phyloP scores from a whole-genome alignment of 1,140 invertebrate genomes.

The Homalodisca vitripennis region DNA sequence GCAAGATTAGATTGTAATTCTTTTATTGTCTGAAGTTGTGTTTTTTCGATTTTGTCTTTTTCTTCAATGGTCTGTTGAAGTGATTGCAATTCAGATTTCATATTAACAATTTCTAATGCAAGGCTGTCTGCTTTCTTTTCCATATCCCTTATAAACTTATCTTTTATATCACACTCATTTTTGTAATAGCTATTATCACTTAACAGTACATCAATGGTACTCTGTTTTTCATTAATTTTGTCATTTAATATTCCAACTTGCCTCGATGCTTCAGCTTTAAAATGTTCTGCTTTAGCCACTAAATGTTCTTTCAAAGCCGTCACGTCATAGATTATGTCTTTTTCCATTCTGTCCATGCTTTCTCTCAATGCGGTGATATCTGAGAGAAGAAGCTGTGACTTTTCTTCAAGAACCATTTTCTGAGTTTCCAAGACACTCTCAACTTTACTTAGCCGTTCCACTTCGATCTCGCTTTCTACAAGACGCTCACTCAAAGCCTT shows the following conservation, averaged over 20 bases:
- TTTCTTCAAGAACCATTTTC: not conserved
- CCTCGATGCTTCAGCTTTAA: not conserved
- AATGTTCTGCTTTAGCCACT: not conserved
- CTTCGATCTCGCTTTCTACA: not conserved
- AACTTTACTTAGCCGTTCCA: not conserved
- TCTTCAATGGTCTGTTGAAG: not conserved
- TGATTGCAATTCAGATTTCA: too few relatives aligned
- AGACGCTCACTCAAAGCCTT: not conserved
- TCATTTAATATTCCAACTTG: not conserved
- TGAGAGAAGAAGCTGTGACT: not conserved
- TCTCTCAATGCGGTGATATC: not conserved
- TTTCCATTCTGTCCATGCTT: not conserved
- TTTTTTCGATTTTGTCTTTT: not conserved
- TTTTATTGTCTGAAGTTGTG: not conserved
- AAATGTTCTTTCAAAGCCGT: not conserved
- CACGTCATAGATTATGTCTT: not conserved
- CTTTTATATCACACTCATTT: not conserved
- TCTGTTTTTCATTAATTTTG: not conserved
- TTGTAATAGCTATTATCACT: not conserved
- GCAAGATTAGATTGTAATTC: not conserved
- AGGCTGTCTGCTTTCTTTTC: not conserved
- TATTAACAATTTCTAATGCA: too few relatives aligned
- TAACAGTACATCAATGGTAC: not conserved
- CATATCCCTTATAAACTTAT: not conserved
- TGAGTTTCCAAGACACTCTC: not conserved